Evolutionary conservation across 2,888 invertebrate genomes (phyloP).

Genomic region (Cremastinae sp.): DNA sequence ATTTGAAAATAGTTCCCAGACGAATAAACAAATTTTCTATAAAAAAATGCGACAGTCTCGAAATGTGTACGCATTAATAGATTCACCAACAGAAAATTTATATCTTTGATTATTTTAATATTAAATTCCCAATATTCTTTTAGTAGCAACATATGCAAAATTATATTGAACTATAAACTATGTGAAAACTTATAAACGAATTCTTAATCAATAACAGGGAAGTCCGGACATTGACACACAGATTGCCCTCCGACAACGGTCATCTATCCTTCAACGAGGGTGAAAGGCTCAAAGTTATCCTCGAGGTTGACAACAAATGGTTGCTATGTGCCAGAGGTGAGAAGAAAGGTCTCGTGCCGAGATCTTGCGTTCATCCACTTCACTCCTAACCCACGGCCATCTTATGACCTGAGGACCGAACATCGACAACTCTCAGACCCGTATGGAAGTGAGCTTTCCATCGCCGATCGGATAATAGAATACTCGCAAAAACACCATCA

Average conservation of each 20-base stretch:
- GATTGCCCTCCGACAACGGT: conserved; percentile 88
- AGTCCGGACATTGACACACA: conserved; percentile 88
- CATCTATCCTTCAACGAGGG: conserved; percentile 90
- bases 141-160: too few relatives aligned
- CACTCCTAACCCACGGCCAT: conserved; percentile 74
- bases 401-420: conserved; percentile 47
- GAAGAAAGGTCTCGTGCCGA: conserved; percentile 88
- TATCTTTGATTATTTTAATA: too few relatives aligned
- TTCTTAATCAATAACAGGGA: conserved; percentile 81
- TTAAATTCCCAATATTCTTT: too few relatives aligned
- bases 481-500: too few relatives aligned
- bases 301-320: conserved; percentile 89
- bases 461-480: conserved; percentile 35
- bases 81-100: too few relatives aligned
- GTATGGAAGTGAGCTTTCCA: conserved; percentile 46
- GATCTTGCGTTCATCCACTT: conserved; percentile 83
- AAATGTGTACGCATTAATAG: too few relatives aligned
- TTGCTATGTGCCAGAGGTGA: conserved; percentile 88
- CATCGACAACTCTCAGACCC: conserved; percentile 31
- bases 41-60: background rate
- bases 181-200: background rate
- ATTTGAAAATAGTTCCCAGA: background rate
- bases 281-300: conserved; percentile 86
- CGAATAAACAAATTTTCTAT: too few relatives aligned
- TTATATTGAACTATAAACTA: background rate